Percentiles rank a stretch among this genome's conserved stretches.
Conservation (phyloP, 2,113 vertebrate genomes). For the Nothoprocta perdicaria region DNA sequence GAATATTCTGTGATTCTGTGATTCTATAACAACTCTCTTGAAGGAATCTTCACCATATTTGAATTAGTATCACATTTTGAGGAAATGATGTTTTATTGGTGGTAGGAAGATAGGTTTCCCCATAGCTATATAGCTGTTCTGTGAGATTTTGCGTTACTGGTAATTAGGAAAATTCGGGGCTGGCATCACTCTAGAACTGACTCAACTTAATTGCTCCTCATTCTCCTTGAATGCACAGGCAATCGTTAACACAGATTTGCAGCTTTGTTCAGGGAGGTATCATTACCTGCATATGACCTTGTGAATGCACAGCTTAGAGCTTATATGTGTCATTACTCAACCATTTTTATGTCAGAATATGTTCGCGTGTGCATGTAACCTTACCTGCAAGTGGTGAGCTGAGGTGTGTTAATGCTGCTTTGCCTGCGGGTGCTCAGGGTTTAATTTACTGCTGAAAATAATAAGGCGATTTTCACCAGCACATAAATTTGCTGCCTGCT, state of each 20-base stretch:
- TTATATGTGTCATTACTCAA: background rate
- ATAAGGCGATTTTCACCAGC: constrained; percentile 20
- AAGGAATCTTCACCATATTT: background rate
- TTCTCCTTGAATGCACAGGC: background rate
- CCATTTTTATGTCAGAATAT: rapidly evolving
- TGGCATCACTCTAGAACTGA: background rate
- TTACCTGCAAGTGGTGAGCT: background rate
- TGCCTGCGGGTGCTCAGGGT: background rate
- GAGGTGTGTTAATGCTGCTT: background rate
- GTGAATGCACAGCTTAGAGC: background rate
- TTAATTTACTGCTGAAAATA: constrained; percentile 56
- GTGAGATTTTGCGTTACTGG: background rate
- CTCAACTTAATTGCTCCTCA: background rate
- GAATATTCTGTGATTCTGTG: too few species aligned
- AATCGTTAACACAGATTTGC: background rate
- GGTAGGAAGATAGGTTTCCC: background rate
- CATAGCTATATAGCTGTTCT: background rate
- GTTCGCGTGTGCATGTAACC: background rate
- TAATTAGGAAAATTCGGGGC: background rate
- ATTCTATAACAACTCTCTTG: background rate
- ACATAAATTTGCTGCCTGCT: constrained; percentile 26
- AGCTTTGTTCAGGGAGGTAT: background rate
- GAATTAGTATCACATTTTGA: rapidly evolving
- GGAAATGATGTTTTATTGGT: background rate
- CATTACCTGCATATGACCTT: background rate